Percentiles rank a stretch among this genome's conserved stretches.
These are phyloP conservation scores for Sebastiscus tertius DNA, from an alignment of 2,797 vertebrate species.

Conservation along the genomic window DNA sequence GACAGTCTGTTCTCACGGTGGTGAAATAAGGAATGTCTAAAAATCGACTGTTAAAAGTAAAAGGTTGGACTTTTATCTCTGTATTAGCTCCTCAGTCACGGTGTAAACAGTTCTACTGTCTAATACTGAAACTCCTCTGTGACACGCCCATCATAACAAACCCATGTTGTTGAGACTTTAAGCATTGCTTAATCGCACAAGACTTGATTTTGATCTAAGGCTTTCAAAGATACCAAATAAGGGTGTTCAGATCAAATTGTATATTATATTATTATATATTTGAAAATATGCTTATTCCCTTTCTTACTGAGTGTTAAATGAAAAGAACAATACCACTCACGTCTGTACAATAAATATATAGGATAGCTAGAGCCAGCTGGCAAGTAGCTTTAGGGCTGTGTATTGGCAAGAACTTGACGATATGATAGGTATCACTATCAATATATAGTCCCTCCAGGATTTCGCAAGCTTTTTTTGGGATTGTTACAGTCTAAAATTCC, in stretches of 20 bases:
- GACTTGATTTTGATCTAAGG: background rate
- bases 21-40: background rate
- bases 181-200: conserved; percentile 3
- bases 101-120: conserved; percentile 4
- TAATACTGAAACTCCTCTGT: conserved; percentile 13
- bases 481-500: no score
- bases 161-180: background rate
- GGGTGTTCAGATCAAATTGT: no score
- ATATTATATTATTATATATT: no score
- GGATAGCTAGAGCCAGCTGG: background rate
- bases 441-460: no score
- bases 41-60: background rate
- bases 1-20: background rate
- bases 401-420: no score
- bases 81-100: background rate
- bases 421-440: fast-evolving
- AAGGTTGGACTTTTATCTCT: background rate
- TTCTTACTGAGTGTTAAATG: background rate
- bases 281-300: background rate
- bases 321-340: no score
- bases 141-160: conserved; percentile 9
- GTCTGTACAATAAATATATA: background rate
- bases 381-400: background rate
- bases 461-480: no score
- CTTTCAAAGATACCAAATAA: background rate